Percentiles rank a stretch among this genome's conserved stretches.
These are phyloP conservation scores for Acanthosoma haemorrhoidale DNA, from an alignment of 2,888 invertebrate species.

Conservation along the genomic window DNA sequence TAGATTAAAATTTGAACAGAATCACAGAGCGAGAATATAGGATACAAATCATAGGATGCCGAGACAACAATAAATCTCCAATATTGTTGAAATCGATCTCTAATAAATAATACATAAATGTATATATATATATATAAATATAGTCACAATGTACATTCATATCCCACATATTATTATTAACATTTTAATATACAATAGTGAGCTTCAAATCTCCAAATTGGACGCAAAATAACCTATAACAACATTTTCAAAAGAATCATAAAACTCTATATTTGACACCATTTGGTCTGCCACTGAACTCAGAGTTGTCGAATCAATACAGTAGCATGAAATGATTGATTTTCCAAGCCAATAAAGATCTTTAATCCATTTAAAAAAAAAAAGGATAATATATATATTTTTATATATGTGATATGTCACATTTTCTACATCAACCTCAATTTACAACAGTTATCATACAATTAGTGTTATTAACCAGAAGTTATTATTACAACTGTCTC, in stretches of 20 bases:
- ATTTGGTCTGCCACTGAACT: constrained; percentile 1
- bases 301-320: neutral
- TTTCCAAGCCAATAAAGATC: neutral
- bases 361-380: constrained; percentile 9
- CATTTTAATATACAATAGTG: constrained; percentile 16
- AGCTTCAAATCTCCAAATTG: constrained; percentile 21
- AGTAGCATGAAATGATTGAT: neutral
- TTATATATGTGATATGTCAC: constrained; percentile 22
- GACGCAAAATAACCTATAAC: constrained; percentile 19
- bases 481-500: constrained; percentile 20
- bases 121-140: constrained; percentile 1
- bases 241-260: neutral
- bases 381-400: neutral
- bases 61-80: constrained; percentile 16
- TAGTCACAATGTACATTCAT: constrained; percentile 9
- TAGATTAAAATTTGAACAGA: constrained; percentile 30
- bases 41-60: constrained; percentile 27
- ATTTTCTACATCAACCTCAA: constrained; percentile 22
- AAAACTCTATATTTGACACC: neutral
- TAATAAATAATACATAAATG: constrained; percentile 15
- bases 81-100: constrained; percentile 19
- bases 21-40: constrained; percentile 29
- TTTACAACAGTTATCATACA: constrained; percentile 12
- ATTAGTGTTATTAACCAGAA: constrained; percentile 20
- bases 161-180: constrained; percentile 17